phyloP scores from a whole-genome alignment of 2,797 vertebrate species.

The Rallus crepitans region DNA sequence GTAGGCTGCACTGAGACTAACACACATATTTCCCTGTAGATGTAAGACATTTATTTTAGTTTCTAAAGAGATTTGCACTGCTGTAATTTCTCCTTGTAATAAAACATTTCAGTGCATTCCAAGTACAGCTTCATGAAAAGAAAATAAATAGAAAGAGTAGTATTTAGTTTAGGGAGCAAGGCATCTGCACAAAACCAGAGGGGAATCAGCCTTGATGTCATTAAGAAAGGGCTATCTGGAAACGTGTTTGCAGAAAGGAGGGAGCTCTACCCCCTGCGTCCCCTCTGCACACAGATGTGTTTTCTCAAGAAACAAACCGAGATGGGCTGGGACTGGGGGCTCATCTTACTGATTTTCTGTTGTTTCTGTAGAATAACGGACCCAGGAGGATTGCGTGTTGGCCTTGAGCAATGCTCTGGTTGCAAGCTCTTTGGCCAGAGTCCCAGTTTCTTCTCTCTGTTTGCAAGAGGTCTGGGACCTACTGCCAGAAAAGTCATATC shows the following conservation, averaged over 20 bases:
- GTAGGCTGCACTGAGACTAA: background rate
- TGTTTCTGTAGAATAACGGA: background rate
- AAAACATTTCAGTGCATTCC: background rate
- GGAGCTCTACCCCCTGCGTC: background rate
- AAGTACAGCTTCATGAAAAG: background rate
- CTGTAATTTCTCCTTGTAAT: background rate
- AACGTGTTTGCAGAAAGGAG: background rate
- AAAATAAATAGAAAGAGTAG: background rate
- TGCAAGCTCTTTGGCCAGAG: background rate
- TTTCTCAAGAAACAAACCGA: constrained; percentile 1
- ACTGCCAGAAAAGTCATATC: background rate
- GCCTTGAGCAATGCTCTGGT: background rate
- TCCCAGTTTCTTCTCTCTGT: background rate
- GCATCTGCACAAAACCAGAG: background rate
- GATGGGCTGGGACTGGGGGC: background rate
- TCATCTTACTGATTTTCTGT: background rate
- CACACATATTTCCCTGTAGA: rapidly evolving
- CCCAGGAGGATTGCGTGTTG: background rate
- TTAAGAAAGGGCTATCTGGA: background rate
- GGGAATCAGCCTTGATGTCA: background rate
- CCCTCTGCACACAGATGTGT: background rate
- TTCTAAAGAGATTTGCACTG: background rate
- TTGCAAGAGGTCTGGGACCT: background rate
- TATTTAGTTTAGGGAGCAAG: background rate
- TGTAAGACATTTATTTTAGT: background rate